Percentiles rank a stretch among this genome's conserved stretches.
These are phyloP conservation scores for Rhinophrynus dorsalis DNA, from an alignment of 2,797 vertebrate species.

Conservation along the genomic window DNA sequence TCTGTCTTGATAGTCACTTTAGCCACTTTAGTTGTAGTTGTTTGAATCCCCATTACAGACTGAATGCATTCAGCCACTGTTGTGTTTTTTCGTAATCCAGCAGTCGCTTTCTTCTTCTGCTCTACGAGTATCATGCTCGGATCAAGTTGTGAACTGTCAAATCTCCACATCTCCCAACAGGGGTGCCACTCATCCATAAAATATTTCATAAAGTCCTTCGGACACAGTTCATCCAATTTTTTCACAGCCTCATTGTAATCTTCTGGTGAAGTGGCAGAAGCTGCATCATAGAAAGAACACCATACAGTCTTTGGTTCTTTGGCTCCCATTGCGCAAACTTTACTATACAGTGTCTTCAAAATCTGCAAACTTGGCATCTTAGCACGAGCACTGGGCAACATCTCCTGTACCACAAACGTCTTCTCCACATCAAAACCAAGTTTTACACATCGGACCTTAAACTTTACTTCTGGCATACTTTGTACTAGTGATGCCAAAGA, in stretches of 20 bases:
- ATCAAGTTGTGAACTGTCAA: neutral
- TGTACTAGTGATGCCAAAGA: neutral
- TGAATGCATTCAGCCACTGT: slow-evolving; percentile 60
- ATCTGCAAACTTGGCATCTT: neutral
- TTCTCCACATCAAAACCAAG: neutral
- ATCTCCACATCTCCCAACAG: slow-evolving; percentile 58
- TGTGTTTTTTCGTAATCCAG: slow-evolving; percentile 49
- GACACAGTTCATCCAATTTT: slow-evolving; percentile 48
- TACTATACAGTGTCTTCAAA: neutral
- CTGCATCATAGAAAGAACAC: slow-evolving; percentile 54
- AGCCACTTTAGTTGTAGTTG: too few relatives aligned
- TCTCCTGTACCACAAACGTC: slow-evolving; percentile 1
- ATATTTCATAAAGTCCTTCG: slow-evolving; percentile 54
- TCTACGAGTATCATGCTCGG: slow-evolving; percentile 51
- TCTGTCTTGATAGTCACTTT: too few relatives aligned
- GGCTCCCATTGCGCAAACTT: slow-evolving; percentile 26
- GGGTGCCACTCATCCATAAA: slow-evolving; percentile 58
- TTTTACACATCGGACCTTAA: neutral
- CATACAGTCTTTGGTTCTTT: slow-evolving; percentile 54
- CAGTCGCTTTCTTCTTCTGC: slow-evolving; percentile 51
- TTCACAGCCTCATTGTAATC: slow-evolving; percentile 50
- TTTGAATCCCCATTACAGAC: slow-evolving; percentile 53
- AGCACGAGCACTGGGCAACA: neutral
- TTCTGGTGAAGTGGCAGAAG: slow-evolving; percentile 36
- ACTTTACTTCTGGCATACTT: neutral